Conservation (phyloP, 1,140 invertebrate genomes). For the Physella acuta region DNA sequence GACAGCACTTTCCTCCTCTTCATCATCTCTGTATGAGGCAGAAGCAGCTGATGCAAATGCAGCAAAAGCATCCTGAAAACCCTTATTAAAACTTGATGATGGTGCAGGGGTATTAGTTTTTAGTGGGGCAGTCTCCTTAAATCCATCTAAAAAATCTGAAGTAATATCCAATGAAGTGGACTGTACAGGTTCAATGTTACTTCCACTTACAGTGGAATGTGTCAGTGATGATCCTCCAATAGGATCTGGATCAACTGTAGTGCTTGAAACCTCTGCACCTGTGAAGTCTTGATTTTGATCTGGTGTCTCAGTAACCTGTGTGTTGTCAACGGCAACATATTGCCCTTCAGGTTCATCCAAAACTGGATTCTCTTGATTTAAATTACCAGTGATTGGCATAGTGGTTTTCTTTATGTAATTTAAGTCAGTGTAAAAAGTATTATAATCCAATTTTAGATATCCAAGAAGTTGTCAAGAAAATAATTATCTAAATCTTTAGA, state of each 20-base stretch:
- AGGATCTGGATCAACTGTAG: conserved; percentile 16
- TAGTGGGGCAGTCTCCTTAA: neutral
- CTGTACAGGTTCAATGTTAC: neutral
- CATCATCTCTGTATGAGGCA: neutral
- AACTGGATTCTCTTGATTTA: neutral
- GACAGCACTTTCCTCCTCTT: neutral
- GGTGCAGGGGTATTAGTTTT: neutral
- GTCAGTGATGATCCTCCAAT: neutral
- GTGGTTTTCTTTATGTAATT: neutral
- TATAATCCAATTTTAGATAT: neutral
- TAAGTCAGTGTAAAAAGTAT: neutral
- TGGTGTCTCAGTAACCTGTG: neutral
- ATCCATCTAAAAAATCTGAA: conserved; percentile 13
- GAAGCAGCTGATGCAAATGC: conserved; percentile 25
- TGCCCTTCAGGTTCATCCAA: neutral
- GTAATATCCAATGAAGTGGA: conserved; percentile 10
- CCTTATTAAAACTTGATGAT: neutral
- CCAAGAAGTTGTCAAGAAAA: neutral
- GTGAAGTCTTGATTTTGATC: neutral
- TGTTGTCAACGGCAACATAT: neutral
- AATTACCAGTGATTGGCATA: conserved; percentile 15
- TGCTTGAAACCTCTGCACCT: conserved; percentile 15
- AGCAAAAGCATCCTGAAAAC: conserved; percentile 16
- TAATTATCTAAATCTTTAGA: neutral
- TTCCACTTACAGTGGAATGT: neutral